Evolutionary conservation across 2,797 vertebrate genomes (phyloP), one percentile per base, ranked within the genome.

Genomic region (Limosa lapponica): DNA sequence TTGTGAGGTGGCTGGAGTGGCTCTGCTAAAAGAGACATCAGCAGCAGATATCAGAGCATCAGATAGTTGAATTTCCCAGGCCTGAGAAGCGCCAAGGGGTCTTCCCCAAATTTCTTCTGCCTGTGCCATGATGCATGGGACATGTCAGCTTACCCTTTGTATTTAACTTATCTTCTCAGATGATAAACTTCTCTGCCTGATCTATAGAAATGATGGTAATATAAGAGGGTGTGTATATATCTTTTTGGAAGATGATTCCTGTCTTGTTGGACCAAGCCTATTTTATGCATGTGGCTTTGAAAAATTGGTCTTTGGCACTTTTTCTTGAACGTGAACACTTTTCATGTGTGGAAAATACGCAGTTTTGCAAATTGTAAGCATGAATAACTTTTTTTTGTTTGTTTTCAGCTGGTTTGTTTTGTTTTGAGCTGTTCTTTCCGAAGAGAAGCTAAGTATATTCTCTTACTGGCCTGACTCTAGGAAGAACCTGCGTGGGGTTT

Each of bases 211-310:
- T 16, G 6, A 54, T 23, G 11, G 27, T 16, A 61, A 30, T 25
- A 3, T 16, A 80, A 71, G 30, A 73, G 16, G 19, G 5, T 6
- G 18, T 17, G 6, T 19, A 7, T 19, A 4, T 52, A 48, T 52
- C 8, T 69, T 67, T 51, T 54, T 43, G 30, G 64, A 85, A 73
- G 44, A 39, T 44, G 20, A 34, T 30, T 30, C 5, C 30, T 65
- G 34, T 51, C 75, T 36, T 64, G 13, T 62, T 66, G 54, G 51
- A 58, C 36, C 28, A 75, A 62, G 25, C 8, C 28, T 72, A 12
- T 16, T 74, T 57, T 69, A 61, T 5, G 18, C 41, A 55, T 0
- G 0, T 44, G 8, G 27, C 36, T 65, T 72, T 16, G 10, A 58
- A 88, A 94, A 75, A 44, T 3, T 30, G n/a, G 6, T 36, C 36